Base-by-base conservation (phyloP, 2,113 vertebrate genomes). In the Centropus bengalensis region DNA sequence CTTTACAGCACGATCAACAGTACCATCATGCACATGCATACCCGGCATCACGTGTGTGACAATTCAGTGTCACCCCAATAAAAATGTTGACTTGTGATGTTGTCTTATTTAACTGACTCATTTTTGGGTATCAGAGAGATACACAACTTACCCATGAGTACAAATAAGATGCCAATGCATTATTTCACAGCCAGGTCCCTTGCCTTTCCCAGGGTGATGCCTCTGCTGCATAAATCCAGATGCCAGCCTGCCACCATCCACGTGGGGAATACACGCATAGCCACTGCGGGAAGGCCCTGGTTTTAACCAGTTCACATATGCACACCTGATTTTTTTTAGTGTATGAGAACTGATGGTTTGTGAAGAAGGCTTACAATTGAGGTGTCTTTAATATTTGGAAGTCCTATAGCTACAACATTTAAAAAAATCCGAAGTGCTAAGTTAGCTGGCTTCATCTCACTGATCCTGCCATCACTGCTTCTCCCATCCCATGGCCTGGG, bases 261-360 rank as follows among this genome's bases (percentile, higher is more conserved):
- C 0, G 1, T 14, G 18, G 26, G n/a, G n/a, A 49, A 81, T 10
- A 30, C 0, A 1, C 27, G 14, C 47, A 24, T 9, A 59, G 77
- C 26, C 44, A 28, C 32, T 58, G 49, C 40, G 30, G 8, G 23
- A 86, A 80, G 11, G 45, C 14, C 68, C 12, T 21, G 5, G 8
- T 70, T 91, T 67, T 22, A 70, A 85, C 21, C 13, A 70, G 21
- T 24, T 91, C 30, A 51, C 14, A 40, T 16, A 49, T 10, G 66
- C 42, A 54, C 11, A 9, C 5, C 12, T 10, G 22, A 8, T 33
- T 38, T 26, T 59, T 81, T 69, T 44, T 26, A 54, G 56, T 16
- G 32, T 24, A 45, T 44, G 45, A 84, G 36, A 70, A 45, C 12
- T 78, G 49, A 60, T 0, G 66, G 1, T 23, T 69, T 78, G 21